Conservation (phyloP, 2,113 vertebrate species). For the Salvator merianae region DNA sequence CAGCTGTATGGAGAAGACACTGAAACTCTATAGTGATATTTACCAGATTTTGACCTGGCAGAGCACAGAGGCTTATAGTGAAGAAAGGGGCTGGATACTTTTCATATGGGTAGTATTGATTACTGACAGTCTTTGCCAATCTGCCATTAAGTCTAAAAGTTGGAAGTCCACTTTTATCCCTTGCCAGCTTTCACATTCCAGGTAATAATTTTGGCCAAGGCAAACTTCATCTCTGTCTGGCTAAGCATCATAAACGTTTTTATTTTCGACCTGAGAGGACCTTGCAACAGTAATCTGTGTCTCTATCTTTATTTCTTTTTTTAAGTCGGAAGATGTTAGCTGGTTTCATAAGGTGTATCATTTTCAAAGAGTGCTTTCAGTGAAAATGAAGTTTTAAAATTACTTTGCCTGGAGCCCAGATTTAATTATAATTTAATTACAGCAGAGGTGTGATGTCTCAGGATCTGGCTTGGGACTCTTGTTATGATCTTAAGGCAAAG, state of each 20-base stretch:
- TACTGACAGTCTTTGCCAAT: neutral
- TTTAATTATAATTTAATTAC: constrained; percentile 28
- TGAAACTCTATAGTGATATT: neutral
- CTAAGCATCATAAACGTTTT: neutral
- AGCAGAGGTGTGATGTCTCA: neutral
- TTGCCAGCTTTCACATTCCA: constrained; percentile 14
- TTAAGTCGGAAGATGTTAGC: neutral
- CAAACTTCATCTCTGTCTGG: neutral
- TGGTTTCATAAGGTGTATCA: neutral
- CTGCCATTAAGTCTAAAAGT: neutral
- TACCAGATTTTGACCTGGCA: neutral
- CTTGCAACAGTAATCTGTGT: neutral
- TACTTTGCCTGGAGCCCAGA: neutral
- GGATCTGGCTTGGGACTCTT: neutral
- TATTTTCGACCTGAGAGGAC: neutral
- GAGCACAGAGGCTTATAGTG: neutral
- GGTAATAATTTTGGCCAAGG: neutral
- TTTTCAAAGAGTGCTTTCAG: neutral
- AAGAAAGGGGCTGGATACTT: neutral
- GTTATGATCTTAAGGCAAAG: constrained; percentile 14
- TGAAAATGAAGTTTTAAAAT: constrained; percentile 8
- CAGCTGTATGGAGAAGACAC: neutral
- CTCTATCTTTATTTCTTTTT: neutral
- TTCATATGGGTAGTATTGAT: constrained; percentile 3
- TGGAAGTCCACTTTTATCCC: neutral